Evolutionary conservation across 2,797 vertebrate species (phyloP), one percentile per base, ranked within the genome.

Genomic region (Brachymystax lenok): DNA sequence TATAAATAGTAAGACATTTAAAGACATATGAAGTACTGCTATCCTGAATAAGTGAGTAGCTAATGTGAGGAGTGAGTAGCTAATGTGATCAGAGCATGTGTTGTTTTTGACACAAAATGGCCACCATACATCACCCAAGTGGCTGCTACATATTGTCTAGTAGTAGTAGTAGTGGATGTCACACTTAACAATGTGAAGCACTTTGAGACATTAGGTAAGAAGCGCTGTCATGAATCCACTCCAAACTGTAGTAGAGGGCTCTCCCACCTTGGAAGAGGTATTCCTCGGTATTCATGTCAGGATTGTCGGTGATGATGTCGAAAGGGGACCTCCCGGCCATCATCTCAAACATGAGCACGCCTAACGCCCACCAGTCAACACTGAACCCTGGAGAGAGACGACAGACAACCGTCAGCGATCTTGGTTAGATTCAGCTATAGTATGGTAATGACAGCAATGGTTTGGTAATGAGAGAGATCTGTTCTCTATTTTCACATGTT

Each of bases 261-360:
- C 91, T 46, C 40, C 82, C 87, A 99, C 98, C 98, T 96, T 99
- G 98, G 91, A 99, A 99, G 82, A 99, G 97, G 93, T 99, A 98
- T 92, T 99, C 98, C 91, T 99, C 98, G 1, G 98, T 99, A 94
- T 99, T 99, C 98, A 99, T 98, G 92, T 99, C 98, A 1, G 98
- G 98, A 96, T 99, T 99, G 96, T 99, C 98, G 0, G 98, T 98
- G 91, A 99, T 98, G 83, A 99, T 98, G 91, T 99, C 98, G 5
- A 99, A 99, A 0, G 98, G 98, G 69, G 97, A 99, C 74, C 98
- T 93, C 21, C 98, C 98, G 0, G 98, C 98, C 98, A 99, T 99
- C 98, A 99, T 99, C 92, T 99, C 98, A 78, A 99, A 99, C 98
- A 99, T 99, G 79, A 99, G 92, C 77, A 99, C 98, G 0, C 98